Conservation (phyloP, 2,113 vertebrate species). For the Choloepus hoffmanni region DNA sequence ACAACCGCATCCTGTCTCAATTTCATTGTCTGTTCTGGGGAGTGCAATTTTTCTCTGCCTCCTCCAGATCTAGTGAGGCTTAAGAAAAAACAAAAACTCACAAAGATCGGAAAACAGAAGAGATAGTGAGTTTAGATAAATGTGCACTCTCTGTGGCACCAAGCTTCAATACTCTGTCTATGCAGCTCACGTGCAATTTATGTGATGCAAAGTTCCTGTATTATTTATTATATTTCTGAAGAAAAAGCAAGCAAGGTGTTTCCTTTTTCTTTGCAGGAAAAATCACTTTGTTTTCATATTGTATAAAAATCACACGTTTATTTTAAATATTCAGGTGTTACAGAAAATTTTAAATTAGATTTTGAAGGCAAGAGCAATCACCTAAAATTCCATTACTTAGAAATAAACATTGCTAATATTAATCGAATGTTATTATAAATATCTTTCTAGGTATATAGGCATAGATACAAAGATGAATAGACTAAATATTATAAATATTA, state of each 20-base stretch:
- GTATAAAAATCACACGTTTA: not conserved
- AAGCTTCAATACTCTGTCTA: not conserved
- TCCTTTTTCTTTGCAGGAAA: not conserved
- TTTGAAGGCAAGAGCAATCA: not conserved
- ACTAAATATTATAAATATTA: not conserved
- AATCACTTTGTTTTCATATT: not conserved
- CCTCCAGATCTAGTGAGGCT: not conserved
- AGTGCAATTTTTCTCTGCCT: not conserved
- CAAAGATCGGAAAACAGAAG: constrained; percentile 19
- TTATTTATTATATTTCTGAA: not conserved
- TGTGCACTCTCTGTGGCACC: not conserved
- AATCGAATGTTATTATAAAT: not conserved
- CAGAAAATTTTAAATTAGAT: not conserved
- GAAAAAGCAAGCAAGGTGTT: not conserved
- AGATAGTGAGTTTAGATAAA: not conserved
- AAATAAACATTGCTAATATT: not conserved
- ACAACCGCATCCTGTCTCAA: not conserved
- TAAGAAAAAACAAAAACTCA: not conserved
- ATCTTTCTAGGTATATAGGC: not conserved
- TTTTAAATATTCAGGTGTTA: not conserved
- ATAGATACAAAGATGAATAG: not conserved
- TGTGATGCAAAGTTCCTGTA: not conserved
- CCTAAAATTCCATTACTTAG: not conserved
- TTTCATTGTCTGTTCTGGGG: constrained; percentile 22
- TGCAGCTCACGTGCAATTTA: not conserved